A percentile compares a stretch with the other conserved stretches of the same genome.
phyloP scores from a whole-genome alignment of 2,888 invertebrate genomes.

The Synanthedon vespiformis region DNA sequence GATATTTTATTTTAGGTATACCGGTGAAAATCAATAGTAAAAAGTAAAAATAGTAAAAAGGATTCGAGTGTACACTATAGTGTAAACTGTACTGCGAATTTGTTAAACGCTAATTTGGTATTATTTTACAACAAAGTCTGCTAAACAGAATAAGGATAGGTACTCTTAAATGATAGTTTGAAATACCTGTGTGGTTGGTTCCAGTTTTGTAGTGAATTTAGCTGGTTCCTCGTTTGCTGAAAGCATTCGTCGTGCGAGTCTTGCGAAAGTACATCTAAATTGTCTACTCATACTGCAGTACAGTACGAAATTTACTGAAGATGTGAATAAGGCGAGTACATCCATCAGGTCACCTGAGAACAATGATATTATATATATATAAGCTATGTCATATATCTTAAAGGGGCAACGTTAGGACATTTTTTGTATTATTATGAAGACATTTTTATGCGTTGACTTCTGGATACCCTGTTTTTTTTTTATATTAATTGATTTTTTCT shows the following conservation, averaged over 20 bases:
- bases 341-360: constrained; percentile 85
- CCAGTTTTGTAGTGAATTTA: constrained; percentile 48
- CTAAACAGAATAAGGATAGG: not conserved
- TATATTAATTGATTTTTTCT: no score
- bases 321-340: constrained; percentile 88
- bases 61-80: no score
- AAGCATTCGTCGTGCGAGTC: constrained; percentile 73
- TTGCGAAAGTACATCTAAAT: constrained; percentile 84
- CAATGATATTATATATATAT: not conserved
- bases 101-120: not conserved
- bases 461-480: no score
- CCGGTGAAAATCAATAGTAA: no score
- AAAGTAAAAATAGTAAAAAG: no score
- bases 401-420: no score
- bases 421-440: no score
- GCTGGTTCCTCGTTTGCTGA: constrained; percentile 48
- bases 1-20: no score
- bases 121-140: not conserved
- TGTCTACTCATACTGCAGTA: constrained; percentile 95
- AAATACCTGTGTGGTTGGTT: constrained; percentile 60
- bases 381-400: no score
- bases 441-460: no score
- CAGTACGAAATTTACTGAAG: constrained; percentile 89
- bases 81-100: no score
- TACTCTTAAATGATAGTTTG: no score